Conservation (phyloP, 2,113 vertebrate species). For the Pantherophis guttatus region DNA sequence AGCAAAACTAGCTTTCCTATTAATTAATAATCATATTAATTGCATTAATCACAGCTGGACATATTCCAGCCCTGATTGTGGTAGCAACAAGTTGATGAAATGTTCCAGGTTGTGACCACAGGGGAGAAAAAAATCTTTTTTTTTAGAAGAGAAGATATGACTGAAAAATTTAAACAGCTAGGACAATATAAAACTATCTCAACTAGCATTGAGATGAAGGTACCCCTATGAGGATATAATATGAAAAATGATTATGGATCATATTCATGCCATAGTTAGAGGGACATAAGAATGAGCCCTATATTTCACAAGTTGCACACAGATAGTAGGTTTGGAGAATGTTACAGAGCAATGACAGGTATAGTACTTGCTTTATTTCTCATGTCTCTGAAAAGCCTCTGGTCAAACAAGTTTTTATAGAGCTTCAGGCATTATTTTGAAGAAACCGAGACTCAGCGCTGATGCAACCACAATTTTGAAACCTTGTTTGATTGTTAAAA, state of each 20-base stretch:
- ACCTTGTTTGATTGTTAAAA: background rate
- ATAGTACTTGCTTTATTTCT: background rate
- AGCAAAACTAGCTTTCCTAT: background rate
- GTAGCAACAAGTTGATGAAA: background rate
- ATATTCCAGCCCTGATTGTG: background rate
- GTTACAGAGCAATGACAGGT: background rate
- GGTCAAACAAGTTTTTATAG: background rate
- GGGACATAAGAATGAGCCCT: background rate
- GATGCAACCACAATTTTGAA: background rate
- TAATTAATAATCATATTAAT: background rate
- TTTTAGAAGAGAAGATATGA: background rate
- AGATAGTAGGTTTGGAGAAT: background rate
- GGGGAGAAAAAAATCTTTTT: too few relatives aligned
- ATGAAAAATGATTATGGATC: background rate
- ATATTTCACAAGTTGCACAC: background rate
- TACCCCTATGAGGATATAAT: background rate
- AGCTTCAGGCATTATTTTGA: background rate
- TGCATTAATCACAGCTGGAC: background rate
- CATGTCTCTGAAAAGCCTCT: background rate
- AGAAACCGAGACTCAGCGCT: background rate
- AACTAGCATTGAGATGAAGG: background rate
- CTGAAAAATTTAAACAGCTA: background rate
- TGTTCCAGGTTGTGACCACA: background rate
- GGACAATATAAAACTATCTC: background rate
- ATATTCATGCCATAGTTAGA: background rate